Evolutionary conservation across 2,797 vertebrate genomes (phyloP), one percentile per base, ranked within the genome.

Genomic region (Hippocampus kuda): DNA sequence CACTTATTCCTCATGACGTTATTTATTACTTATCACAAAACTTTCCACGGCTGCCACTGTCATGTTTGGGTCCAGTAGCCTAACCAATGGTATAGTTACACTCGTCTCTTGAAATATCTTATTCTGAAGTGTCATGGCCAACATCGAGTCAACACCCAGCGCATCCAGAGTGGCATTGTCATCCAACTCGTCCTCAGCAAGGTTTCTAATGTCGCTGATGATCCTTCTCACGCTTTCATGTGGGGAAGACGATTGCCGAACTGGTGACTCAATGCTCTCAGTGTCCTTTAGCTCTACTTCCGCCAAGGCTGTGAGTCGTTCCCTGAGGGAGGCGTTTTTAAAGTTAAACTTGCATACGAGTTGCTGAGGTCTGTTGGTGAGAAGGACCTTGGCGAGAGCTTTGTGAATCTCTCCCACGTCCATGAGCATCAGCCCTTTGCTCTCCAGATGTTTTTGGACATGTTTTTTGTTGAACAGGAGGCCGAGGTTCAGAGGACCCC

Each of bases 41-140:
- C 51, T 68, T 63, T 77, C 68, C 68, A 91, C 83, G 68, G 78
- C 83, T 30, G 68, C 77, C 24, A 88, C 38, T 34, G 88, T 90
- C 71, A 76, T 82, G 46, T 83, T 88, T 63, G 92, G 92, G 79
- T 94, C 94, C 69, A 95, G 77, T 68, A 95, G 81, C 75, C 81
- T 85, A 24, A 92, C 84, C 59, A 94, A 73, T 73, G 93, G 91
- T 66, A 96, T 82, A 69, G 90, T 91, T 24, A 94, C 86, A 4
- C 86, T 89, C 12, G 83, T 87, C 46, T 94, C 92, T 70, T 88
- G 88, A 64, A 92, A 93, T 70, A 94, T 85, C 10, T 83, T 89
- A 77, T 92, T 94, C 84, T 94, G 93, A 75, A 95, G 78, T 26
- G 92, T 93, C 92, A 95, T 92, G 61, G 93, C 92, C 74, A 92